These are phyloP conservation scores for Eulemur rubriventer DNA, from an alignment of 2,797 vertebrate genomes.

Conservation along the genomic window DNA sequence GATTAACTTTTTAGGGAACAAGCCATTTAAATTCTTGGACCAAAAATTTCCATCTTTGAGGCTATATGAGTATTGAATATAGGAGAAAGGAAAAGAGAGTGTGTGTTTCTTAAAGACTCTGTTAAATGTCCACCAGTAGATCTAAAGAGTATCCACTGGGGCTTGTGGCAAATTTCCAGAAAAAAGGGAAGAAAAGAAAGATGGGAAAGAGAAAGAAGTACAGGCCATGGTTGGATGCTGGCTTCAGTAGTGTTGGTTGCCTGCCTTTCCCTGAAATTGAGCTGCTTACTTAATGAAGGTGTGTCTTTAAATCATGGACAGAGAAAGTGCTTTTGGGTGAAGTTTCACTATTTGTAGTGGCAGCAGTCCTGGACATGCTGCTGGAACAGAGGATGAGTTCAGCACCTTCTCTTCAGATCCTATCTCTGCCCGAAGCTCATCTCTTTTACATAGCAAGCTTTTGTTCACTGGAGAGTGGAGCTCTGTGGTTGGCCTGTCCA, in stretches of 20 bases:
- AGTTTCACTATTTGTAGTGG: constrained; percentile 57
- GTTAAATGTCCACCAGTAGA: not conserved
- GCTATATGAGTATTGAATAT: not conserved
- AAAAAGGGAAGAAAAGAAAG: not conserved
- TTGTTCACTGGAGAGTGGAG: constrained; percentile 4
- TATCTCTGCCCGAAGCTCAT: not conserved
- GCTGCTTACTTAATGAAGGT: constrained; percentile 10
- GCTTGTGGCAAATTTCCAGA: not conserved
- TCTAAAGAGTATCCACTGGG: not conserved
- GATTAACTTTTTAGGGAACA: not conserved
- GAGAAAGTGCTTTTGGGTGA: constrained; percentile 32
- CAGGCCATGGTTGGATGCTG: not conserved
- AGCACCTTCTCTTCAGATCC: constrained; percentile 49
- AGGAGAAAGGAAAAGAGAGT: not conserved
- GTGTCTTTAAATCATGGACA: constrained; percentile 45
- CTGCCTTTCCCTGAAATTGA: constrained; percentile 1
- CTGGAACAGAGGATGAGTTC: constrained; percentile 54
- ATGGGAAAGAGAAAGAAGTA: not conserved
- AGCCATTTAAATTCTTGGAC: constrained; percentile 29
- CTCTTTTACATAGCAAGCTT: constrained; percentile 50
- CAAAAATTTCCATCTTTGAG: constrained; percentile 29
- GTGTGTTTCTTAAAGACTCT: constrained; percentile 4
- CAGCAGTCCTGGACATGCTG: constrained; percentile 49
- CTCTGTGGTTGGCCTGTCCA: not conserved
- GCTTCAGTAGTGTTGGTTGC: not conserved